phyloP scores from a whole-genome alignment of 2,888 invertebrate species.

The Dryadula phaetusa region DNA sequence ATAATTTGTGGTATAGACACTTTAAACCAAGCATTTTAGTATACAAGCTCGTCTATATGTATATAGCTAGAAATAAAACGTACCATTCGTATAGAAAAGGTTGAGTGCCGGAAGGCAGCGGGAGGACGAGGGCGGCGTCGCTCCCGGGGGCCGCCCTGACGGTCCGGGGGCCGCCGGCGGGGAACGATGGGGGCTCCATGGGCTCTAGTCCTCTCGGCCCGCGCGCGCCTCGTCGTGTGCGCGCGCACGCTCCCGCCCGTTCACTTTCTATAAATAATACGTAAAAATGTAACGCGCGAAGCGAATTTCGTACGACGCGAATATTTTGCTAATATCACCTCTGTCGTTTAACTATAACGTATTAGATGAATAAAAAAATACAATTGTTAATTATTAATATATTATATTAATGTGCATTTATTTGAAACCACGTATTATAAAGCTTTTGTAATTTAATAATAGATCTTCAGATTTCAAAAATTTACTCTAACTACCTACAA shows the following conservation, averaged over 20 bases:
- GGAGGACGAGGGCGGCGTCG: constrained; percentile 61
- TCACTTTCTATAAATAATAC: constrained; percentile 83
- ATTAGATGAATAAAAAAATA: not conserved
- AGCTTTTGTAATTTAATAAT: not conserved
- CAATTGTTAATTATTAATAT: not conserved
- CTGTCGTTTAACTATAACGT: constrained; percentile 39
- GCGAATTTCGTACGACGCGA: constrained; percentile 71
- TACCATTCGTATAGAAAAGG: constrained; percentile 76
- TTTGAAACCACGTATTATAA: not conserved
- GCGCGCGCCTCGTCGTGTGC: constrained; percentile 78
- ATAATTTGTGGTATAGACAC: constrained; percentile 25
- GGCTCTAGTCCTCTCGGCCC: constrained; percentile 75
- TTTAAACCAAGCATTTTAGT: constrained; percentile 32
- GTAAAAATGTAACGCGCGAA: constrained; percentile 75
- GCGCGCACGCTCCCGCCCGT: constrained; percentile 67
- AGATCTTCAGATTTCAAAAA: not conserved
- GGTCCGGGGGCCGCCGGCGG: constrained; percentile 59
- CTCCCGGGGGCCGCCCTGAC: constrained; percentile 70
- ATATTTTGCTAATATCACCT: constrained; percentile 73
- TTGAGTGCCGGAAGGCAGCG: constrained; percentile 67
- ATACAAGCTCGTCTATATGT: constrained; percentile 35
- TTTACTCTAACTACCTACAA: not conserved
- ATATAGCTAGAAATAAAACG: constrained; percentile 54
- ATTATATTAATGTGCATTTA: not conserved
- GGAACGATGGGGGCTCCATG: constrained; percentile 77